A percentile compares a stretch with the other conserved stretches of the same genome.
These are phyloP conservation scores for Chloroceryle amazona DNA, from an alignment of 2,797 vertebrate species.

Conservation along the genomic window DNA sequence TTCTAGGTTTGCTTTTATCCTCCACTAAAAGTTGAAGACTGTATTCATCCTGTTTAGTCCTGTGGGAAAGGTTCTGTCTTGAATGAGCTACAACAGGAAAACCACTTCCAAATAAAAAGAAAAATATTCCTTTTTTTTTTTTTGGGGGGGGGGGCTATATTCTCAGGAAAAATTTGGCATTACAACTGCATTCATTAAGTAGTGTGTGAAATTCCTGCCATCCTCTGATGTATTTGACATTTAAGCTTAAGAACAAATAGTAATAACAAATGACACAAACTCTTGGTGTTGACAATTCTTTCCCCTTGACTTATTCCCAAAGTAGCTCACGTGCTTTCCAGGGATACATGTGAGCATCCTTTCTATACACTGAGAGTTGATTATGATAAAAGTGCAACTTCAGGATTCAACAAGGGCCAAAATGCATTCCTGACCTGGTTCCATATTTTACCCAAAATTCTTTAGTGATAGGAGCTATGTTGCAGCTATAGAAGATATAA, in stretches of 20 bases:
- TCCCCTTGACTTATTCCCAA: neutral
- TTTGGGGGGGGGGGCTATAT: neutral
- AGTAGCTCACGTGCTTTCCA: neutral
- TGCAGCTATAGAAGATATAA: neutral
- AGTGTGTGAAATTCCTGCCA: neutral
- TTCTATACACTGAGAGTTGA: neutral
- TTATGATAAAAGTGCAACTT: neutral
- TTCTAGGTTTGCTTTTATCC: neutral
- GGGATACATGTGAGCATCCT: neutral
- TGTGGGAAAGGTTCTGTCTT: neutral
- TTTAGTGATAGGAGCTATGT: neutral
- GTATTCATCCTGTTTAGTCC: neutral
- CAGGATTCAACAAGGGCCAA: neutral
- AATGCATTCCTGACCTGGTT: neutral
- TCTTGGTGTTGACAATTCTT: constrained; percentile 4
- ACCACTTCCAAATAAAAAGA: neutral
- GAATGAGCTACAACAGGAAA: neutral
- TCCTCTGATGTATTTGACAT: neutral
- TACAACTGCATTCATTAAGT: neutral
- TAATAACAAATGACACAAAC: neutral
- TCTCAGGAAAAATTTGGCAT: neutral
- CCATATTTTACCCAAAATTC: neutral
- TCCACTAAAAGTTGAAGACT: neutral
- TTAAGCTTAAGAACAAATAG: neutral
- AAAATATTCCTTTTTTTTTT: neutral